Evolutionary conservation across 64 coral and sea anemone genomes (phyloP).

Genomic region (Porites australiensis): DNA sequence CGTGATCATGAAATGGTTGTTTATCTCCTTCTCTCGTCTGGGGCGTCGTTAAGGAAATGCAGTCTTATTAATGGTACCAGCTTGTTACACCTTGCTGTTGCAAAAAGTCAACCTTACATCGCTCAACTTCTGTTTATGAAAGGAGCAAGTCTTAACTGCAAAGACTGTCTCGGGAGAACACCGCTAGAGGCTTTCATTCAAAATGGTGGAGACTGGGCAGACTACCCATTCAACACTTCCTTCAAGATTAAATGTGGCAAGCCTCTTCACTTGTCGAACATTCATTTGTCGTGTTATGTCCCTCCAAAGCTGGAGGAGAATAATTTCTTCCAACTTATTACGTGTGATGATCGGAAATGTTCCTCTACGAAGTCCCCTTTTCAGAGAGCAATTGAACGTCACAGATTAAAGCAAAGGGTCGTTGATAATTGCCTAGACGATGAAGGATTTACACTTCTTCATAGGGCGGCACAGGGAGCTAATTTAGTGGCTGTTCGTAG

Average conservation of each 20-base stretch:
- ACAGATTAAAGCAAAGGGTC: constrained; percentile 4
- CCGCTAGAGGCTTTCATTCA: constrained; percentile 1
- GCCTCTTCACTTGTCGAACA: not conserved
- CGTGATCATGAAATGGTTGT: not conserved
- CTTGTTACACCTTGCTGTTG: constrained; percentile 14
- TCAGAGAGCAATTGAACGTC: not conserved
- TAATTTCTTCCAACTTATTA: constrained; percentile 9
- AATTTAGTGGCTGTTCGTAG: constrained; percentile 35
- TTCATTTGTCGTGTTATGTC: constrained; percentile 25
- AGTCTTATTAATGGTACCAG: not conserved
- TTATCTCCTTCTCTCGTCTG: not conserved
- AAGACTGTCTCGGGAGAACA: not conserved
- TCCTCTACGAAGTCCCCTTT: not conserved
- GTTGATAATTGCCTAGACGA: constrained; percentile 44
- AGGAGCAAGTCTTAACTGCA: not conserved
- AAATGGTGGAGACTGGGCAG: not conserved
- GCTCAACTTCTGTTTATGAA: not conserved
- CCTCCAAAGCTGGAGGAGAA: not conserved
- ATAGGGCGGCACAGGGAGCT: constrained; percentile 70
- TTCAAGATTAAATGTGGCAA: constrained; percentile 22
- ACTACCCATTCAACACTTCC: not conserved
- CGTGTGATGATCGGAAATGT: not conserved
- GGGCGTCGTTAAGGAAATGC: not conserved
- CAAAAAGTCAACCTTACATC: not conserved
- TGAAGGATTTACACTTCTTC: constrained; percentile 60